Evolutionary conservation across 2,797 vertebrate genomes (phyloP).

Genomic region (Fistularia tabacaria): DNA sequence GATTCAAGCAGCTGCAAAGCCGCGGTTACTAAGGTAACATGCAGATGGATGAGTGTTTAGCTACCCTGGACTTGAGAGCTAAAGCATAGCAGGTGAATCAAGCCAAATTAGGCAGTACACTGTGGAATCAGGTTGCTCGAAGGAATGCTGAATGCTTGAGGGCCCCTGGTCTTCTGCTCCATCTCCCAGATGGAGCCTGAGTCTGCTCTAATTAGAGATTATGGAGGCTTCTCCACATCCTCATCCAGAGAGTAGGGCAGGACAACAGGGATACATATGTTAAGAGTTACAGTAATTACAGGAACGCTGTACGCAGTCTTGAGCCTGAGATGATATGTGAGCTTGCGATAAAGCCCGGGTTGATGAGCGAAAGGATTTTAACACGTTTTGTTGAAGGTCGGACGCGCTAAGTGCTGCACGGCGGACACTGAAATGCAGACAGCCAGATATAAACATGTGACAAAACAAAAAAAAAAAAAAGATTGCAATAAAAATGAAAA

Average conservation of each 20-base stretch:
- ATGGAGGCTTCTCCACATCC: conserved; percentile 61
- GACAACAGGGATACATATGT: conserved; percentile 61
- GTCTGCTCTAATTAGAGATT: conserved; percentile 68
- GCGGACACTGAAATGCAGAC: too few species aligned
- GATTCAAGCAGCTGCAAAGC: too few species aligned
- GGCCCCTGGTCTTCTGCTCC: conserved; percentile 43
- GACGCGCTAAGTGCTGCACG: too few species aligned
- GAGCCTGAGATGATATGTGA: conserved; percentile 23
- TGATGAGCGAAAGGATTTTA: too few species aligned
- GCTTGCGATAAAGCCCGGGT: too few species aligned
- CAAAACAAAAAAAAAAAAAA: too few species aligned
- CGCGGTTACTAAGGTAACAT: background rate
- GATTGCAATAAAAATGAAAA: too few species aligned
- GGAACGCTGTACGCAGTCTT: conserved; percentile 43
- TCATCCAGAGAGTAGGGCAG: conserved; percentile 51
- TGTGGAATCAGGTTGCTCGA: conserved; percentile 34
- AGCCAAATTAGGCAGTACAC: conserved; percentile 49
- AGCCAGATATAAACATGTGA: too few species aligned
- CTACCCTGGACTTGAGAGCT: conserved; percentile 16
- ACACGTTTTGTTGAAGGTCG: too few species aligned
- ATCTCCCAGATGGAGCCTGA: conserved; percentile 36
- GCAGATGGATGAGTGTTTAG: conserved; percentile 9
- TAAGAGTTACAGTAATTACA: conserved; percentile 62
- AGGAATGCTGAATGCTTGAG: conserved; percentile 29
- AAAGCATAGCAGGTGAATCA: conserved; percentile 32